phyloP scores from a whole-genome alignment of 2,113 vertebrate genomes.

The Tor tambroides region DNA sequence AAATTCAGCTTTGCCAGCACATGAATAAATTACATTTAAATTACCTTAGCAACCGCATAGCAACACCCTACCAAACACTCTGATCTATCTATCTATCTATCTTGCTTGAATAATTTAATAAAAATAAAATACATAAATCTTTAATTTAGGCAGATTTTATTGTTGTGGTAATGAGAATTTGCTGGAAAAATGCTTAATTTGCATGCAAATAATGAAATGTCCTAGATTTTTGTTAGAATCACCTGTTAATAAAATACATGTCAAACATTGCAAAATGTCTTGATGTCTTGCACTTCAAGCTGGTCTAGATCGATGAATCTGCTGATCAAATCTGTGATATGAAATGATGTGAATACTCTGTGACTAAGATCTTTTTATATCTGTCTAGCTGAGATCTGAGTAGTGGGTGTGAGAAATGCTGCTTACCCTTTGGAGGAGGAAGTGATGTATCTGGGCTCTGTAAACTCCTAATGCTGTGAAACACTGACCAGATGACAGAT shows the following conservation, averaged over 20 bases:
- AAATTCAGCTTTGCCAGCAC: too few species aligned
- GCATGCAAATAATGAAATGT: too few species aligned
- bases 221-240: too few species aligned
- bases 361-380: constrained; percentile 14
- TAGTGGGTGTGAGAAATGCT: constrained; percentile 12
- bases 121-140: not conserved
- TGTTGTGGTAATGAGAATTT: too few species aligned
- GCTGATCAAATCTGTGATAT: constrained; percentile 21
- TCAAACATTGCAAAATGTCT: not conserved
- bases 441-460: not conserved
- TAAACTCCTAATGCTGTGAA: not conserved
- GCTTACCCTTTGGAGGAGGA: constrained; percentile 12
- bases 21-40: too few species aligned
- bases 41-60: too few species aligned
- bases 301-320: not conserved
- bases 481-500: constrained; percentile 3
- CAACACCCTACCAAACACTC: too few species aligned
- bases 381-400: not conserved
- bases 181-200: too few species aligned
- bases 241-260: not conserved
- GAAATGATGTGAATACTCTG: not conserved
- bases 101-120: not conserved
- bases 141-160: not conserved
- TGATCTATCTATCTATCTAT: too few species aligned
- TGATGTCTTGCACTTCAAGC: not conserved